Evolutionary conservation across 1,140 invertebrate genomes (phyloP), one percentile per base, ranked within the genome.

Genomic region (Bradynema listronoti): DNA sequence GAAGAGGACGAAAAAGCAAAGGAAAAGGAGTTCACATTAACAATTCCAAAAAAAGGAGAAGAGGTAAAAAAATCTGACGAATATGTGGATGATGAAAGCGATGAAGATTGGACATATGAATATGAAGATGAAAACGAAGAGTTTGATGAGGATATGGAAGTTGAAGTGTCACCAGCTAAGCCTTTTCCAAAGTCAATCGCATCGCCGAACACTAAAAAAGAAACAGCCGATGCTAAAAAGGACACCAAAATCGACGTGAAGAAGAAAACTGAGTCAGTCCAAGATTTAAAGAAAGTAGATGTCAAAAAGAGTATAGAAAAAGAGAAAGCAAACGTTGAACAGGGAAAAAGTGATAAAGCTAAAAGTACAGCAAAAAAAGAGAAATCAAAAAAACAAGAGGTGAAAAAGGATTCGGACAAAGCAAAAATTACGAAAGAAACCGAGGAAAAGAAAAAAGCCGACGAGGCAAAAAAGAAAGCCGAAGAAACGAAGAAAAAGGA

Each of bases 101-200:
- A 57, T 7, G 51, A 57, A 5, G 57, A 59, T 39, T 61, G 59
- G 59, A 27, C 55, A 19, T 61, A 61, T 30, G 58, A 61, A 49
- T 61, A 61, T 27, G 59, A 61, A 33, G 34, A 56, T 30, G 58
- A 61, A 7, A 34, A 57, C 0, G 55, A 61, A 16, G 53, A 39
- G 5, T 3, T 9, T n/a, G 47, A 50, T 25, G 16, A 24, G 3
- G 47, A 50, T 30, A 3, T 30, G 16, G 16, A 29, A 24, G 47
- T 3, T 29, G 27, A 29, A n/a, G 47, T n/a, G n/a, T n/a, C n/a
- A n/a, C n/a, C n/a, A n/a, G n/a, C n/a, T n/a, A n/a, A n/a, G n/a
- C n/a, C n/a, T n/a, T n/a, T n/a, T n/a, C n/a, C n/a, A n/a, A n/a
- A n/a, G n/a, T n/a, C n/a, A n/a, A n/a, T n/a, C n/a, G n/a, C n/a